phyloP scores from a whole-genome alignment of 2,797 vertebrate species.

The Alfaro cultratus region DNA sequence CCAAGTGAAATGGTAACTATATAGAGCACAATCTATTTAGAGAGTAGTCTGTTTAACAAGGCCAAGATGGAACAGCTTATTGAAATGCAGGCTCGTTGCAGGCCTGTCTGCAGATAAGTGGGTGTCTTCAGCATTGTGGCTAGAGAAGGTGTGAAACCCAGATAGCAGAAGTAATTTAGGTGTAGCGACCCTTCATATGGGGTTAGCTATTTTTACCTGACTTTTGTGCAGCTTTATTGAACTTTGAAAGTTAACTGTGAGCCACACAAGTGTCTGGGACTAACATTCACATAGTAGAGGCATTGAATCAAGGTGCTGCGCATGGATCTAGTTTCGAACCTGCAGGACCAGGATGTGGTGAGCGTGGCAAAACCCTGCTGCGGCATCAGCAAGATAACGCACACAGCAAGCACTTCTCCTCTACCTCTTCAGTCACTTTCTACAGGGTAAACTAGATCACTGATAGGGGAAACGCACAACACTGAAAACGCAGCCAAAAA shows the following conservation, averaged over 20 bases:
- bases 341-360: slow-evolving; percentile 69
- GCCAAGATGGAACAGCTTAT: slow-evolving; percentile 2
- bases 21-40: slow-evolving; percentile 16
- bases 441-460: slow-evolving; percentile 12
- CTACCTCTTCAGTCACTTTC: slow-evolving; percentile 26
- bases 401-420: slow-evolving; percentile 26
- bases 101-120: slow-evolving; percentile 32
- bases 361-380: slow-evolving; percentile 46
- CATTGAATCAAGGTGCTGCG: not conserved
- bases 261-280: not conserved
- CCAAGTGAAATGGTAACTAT: not conserved
- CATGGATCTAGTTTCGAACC: slow-evolving; percentile 45
- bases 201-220: not conserved
- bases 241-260: not conserved
- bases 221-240: not conserved
- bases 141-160: slow-evolving; percentile 50
- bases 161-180: slow-evolving; percentile 54
- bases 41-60: slow-evolving; percentile 10
- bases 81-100: slow-evolving; percentile 13
- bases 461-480: slow-evolving; percentile 18
- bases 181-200: slow-evolving; percentile 30
- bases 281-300: not conserved
- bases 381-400: slow-evolving; percentile 56
- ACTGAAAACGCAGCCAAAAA: slow-evolving; percentile 36
- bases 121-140: slow-evolving; percentile 18